These are phyloP conservation scores for Plagiodera versicolora DNA, from an alignment of 2,888 invertebrate species.

Conservation along the genomic window DNA sequence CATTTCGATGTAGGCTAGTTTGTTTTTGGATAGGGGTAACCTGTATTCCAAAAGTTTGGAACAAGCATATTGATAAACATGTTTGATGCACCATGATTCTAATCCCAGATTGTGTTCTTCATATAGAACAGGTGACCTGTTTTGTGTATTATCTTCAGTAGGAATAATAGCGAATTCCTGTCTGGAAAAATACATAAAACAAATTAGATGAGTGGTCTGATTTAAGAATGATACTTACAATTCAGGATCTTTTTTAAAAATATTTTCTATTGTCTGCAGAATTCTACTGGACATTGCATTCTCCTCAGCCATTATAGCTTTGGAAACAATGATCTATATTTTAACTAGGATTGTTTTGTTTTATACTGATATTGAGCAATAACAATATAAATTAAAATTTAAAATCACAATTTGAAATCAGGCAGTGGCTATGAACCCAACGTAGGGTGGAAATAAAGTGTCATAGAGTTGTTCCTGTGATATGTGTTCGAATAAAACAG, in stretches of 20 bases:
- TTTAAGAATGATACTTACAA: constrained; percentile 81
- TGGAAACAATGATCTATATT: too few relatives aligned
- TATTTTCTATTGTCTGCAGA: constrained; percentile 73
- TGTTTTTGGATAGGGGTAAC: constrained; percentile 37
- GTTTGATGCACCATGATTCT: constrained; percentile 91
- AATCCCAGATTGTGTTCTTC: constrained; percentile 79
- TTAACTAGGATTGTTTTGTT: too few relatives aligned
- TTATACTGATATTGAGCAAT: too few relatives aligned
- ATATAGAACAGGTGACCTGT: constrained; percentile 86
- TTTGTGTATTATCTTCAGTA: constrained; percentile 68
- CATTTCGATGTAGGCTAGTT: constrained; percentile 50
- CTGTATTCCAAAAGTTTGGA: constrained; percentile 61
- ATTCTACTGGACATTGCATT: constrained; percentile 80
- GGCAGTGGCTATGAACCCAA: too few relatives aligned
- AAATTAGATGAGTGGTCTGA: too few relatives aligned
- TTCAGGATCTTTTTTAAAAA: constrained; percentile 73
- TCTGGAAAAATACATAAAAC: too few relatives aligned
- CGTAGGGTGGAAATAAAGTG: too few relatives aligned
- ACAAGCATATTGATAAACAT: constrained; percentile 81
- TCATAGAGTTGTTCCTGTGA: too few relatives aligned
- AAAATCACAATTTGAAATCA: too few relatives aligned
- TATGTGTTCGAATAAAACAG: too few relatives aligned
- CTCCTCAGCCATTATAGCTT: constrained; percentile 60
- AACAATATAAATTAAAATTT: too few relatives aligned
- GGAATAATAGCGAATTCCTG: constrained; percentile 85